Percentiles rank a stretch among this genome's conserved stretches.
phyloP scores from a whole-genome alignment of 2,888 invertebrate genomes.

The Pecten maximus region DNA sequence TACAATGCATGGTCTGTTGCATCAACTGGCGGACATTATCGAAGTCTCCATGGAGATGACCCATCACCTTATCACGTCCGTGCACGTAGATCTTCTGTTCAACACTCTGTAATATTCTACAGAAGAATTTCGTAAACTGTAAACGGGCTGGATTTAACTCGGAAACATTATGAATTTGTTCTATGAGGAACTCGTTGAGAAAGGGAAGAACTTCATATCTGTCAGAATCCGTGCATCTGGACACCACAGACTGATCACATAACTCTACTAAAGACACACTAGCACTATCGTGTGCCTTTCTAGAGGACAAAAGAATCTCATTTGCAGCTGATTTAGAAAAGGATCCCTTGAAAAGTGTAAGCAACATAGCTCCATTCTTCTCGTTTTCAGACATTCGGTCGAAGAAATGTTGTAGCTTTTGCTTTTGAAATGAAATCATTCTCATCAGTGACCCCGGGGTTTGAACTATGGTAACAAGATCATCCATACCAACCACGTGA shows the following conservation, averaged over 20 bases:
- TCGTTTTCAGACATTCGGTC: not conserved
- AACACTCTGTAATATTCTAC: conserved; percentile 47
- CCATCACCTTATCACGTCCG: conserved; percentile 49
- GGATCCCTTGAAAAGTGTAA: conserved; percentile 36
- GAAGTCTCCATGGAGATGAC: conserved; percentile 54
- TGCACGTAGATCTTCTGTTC: conserved; percentile 48
- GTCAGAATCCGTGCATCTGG: conserved; percentile 15
- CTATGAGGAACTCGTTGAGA: conserved; percentile 14
- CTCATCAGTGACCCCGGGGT: not conserved
- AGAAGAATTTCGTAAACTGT: conserved; percentile 56
- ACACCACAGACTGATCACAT: conserved; percentile 21
- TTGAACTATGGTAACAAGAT: not conserved
- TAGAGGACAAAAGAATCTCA: not conserved
- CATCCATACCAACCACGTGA: not conserved
- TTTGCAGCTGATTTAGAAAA: conserved; percentile 35
- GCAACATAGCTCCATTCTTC: not conserved
- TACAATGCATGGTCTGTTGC: conserved; percentile 58
- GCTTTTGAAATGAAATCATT: not conserved
- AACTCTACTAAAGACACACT: not conserved
- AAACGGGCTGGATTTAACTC: conserved; percentile 49
- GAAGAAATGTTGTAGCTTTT: not conserved
- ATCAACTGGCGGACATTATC: conserved; percentile 52
- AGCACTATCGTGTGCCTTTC: not conserved
- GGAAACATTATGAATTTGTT: not conserved
- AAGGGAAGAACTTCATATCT: conserved; percentile 33